Evolutionary conservation across 2,888 invertebrate genomes (phyloP).

Genomic region (Drosophila limbata): DNA sequence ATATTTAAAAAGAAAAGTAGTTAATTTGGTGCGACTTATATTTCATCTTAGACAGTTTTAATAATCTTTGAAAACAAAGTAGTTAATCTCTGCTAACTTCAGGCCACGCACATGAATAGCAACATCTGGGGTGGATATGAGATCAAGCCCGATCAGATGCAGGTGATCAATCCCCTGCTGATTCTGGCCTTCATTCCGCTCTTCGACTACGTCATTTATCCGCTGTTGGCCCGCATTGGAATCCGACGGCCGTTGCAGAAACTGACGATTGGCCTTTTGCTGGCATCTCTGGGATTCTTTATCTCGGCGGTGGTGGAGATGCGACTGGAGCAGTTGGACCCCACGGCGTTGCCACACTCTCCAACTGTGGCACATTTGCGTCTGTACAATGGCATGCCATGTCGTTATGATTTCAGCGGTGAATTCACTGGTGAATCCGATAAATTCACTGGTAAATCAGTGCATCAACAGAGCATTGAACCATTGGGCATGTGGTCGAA

Average conservation of each 20-base stretch:
- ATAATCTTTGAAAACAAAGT: background rate
- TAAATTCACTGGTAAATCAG: conserved; percentile 29
- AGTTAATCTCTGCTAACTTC: conserved; percentile 86
- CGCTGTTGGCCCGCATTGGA: conserved; percentile 75
- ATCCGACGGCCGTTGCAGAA: conserved; percentile 84
- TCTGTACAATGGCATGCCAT: conserved; percentile 89
- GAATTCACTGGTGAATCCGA: conserved; percentile 33
- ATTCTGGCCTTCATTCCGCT: conserved; percentile 94
- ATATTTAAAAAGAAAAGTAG: no score
- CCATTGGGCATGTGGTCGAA: conserved; percentile 84
- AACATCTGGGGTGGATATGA: conserved; percentile 85
- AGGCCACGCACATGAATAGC: conserved; percentile 96
- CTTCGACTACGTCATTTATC: conserved; percentile 88
- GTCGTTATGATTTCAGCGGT: conserved; percentile 86
- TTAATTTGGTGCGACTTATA: no score
- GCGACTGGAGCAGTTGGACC: conserved; percentile 89
- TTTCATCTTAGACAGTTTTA: no score
- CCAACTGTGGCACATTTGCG: conserved; percentile 88
- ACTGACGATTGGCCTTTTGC: conserved; percentile 90
- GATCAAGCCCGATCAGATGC: conserved; percentile 97
- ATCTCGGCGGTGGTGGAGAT: conserved; percentile 94
- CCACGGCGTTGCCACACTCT: conserved; percentile 86
- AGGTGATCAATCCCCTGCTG: conserved; percentile 95
- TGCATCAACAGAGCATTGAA: conserved; percentile 38
- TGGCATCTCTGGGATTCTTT: conserved; percentile 93